Base-by-base conservation (phyloP, 2,888 invertebrate genomes). In the Plebejus argus region DNA sequence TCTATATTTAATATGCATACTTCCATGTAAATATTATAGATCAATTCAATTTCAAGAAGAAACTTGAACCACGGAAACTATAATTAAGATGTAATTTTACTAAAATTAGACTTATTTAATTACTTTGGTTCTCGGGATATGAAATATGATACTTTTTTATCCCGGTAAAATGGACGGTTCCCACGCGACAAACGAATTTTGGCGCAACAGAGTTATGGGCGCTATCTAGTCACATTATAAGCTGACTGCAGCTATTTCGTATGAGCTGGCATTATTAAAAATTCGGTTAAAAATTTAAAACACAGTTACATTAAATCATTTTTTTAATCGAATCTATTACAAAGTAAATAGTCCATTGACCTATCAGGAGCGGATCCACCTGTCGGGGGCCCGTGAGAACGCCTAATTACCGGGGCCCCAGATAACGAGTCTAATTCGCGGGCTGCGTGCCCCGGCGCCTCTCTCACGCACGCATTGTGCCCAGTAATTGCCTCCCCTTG, bases 391-490 rank as follows among this genome's bases (percentile, higher is more conserved):
- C 86, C 93, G 93, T 93, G 93, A 92, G 93, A 93, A 93, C 86
- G 86, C 92, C 92, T 93, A 93, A 93, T 93, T 93, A 91, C 91
- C 88, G 84, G 84, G 81, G 87, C 87, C 86, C 89, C 88, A 87
- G 89, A 89, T 91, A 93, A 93, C 92, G 89, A 91, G 91, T 90
- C 92, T 92, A 93, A 93, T 94, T 93, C 93, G 92, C 92, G 90
- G 85, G 86, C 90, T 91, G 92, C 93, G 91, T 91, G 92, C 91
- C 87, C 88, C 86, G 89, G 89, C 89, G 88, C 90, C 87, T 83
- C 89, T 91, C 93, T 93, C 93, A 92, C 93, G 93, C 93, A 93
- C 92, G 92, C 92, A 93, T 93, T 93, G 93, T 93, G 92, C 92
- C 91, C 92, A 84, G 92, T 94, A 94, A 93, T 94, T 93, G 93